Evolutionary conservation across 2,888 invertebrate species (phyloP), one percentile per base, ranked within the genome.

Genomic region (Aricia artaxerxes): DNA sequence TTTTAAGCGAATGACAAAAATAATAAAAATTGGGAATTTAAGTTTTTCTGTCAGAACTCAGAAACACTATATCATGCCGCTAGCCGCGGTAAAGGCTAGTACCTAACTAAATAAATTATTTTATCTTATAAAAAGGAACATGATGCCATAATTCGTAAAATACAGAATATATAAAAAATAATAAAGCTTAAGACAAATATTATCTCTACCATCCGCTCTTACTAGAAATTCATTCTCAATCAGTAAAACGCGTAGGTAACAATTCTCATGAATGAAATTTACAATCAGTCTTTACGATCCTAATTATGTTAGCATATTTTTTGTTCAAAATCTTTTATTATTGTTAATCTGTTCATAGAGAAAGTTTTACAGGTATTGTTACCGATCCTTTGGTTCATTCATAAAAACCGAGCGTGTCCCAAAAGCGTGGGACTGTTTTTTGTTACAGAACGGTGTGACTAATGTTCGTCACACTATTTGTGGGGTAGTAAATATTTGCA

Each of bases 351-450:
- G 69, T 13, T 35, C 13, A 69, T 69, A 69, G 69, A 35, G 69
- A 69, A 69, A 69, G 69, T 69, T 69, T 69, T 69, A 69, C 69
- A 38, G 69, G 69, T 69, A 69, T 69, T 69, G 69, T 69, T 69
- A 69, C 13, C 69, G 69, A 69, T 38, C 35, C 35, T 11, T 64
- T 31, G 31, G 69, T 69, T 69, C 69, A 69, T 38, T 64, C 64
- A 61, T 24, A 64, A 69, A 53, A 69, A 35, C 69, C 69, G 38
- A 69, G 69, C 69, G 69, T 69, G 31, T 69, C 69, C 69, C 69
- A 35, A 69, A 69, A 35, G 35, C 69, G 69, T 69, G 69, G 69
- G 35, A 69, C 13, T 7, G 69, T 35, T 69, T 69, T 69, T 69
- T 69, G 69, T 69, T 35, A 35, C 35, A 11, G 31, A 69, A 31